Evolutionary conservation across 1,140 invertebrate genomes (phyloP).

Genomic region (Drosophila lacteicornis): DNA sequence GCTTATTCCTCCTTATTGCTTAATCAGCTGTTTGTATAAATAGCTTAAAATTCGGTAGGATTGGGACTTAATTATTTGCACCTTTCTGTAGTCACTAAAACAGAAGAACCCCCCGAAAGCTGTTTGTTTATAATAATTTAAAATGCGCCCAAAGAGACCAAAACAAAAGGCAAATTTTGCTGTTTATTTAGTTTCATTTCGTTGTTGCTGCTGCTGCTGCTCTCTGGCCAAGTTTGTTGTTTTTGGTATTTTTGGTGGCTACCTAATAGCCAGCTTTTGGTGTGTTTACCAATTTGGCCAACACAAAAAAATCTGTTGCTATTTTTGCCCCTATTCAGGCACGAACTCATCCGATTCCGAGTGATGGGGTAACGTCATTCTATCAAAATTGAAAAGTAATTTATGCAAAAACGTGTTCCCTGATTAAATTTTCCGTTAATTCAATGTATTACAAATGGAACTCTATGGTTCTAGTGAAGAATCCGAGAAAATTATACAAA

Average conservation of each 20-base stretch:
- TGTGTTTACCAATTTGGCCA: constrained; percentile 48
- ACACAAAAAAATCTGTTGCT: constrained; percentile 24
- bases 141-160: constrained; percentile 43
- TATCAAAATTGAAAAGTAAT: constrained; percentile 23
- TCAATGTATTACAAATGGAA: constrained; percentile 10
- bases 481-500: constrained; percentile 4
- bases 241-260: constrained; percentile 32
- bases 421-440: constrained; percentile 3
- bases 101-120: constrained; percentile 24
- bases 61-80: constrained; percentile 57
- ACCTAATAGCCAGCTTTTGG: constrained; percentile 32
- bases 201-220: background rate
- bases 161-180: constrained; percentile 27
- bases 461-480: constrained; percentile 2
- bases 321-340: constrained; percentile 45
- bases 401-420: background rate
- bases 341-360: constrained; percentile 15
- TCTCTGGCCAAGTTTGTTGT: constrained; percentile 35
- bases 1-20: constrained; percentile 21
- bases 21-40: constrained; percentile 57
- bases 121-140: constrained; percentile 66
- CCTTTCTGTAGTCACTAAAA: constrained; percentile 54
- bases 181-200: constrained; percentile 53
- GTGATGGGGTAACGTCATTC: constrained; percentile 36
- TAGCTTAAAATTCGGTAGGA: constrained; percentile 31